Evolutionary conservation across 2,888 invertebrate genomes (phyloP), one percentile per base, ranked within the genome.

Genomic region (Myopa testacea): DNA sequence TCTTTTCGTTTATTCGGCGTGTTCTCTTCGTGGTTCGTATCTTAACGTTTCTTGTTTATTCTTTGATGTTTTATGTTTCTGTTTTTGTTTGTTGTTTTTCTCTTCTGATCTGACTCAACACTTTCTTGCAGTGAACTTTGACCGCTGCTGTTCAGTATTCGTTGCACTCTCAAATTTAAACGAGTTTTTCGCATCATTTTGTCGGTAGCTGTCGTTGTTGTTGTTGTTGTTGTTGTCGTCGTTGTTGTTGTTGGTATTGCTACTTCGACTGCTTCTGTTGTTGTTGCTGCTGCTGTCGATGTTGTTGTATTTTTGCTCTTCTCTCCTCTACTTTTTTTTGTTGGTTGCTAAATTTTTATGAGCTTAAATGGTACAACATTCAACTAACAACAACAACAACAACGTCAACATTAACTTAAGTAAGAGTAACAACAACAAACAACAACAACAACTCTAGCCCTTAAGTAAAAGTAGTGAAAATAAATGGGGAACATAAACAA

Each of bases 271-370:
- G 55, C 70, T 52, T 50, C 45, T 65, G 5, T 10, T 26, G 65
- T 7, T 4, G 16, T 52, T 70, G n/a, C 40, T 4, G 16, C 52
- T 70, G n/a, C 40, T 55, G 12, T 55, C 34, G 26, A 14, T 67
- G 67, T 12, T 67, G 37, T 37, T 5, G 37, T 63, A 4, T 65
- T 65, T 34, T 6, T 65, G 67, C 14, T 67, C 38, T 45, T 45
- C 45, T 45, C 45, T 10, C 45, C 7, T 45, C 45, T 45, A 34
- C 40, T 38, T n/a, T n/a, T 37, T 71, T 55, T 58, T 19, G 37
- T 37, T 52, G 50, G 63, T 63, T 75, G 55, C 60, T 77, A 69
- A 38, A 77, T 74, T 77, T 77, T 77, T 77, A 77, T 77, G 77
- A 77, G 77, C 77, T 73, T 73, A 74, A 77, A 77, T 68, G 68